Evolutionary conservation across 2,888 invertebrate species (phyloP).

Genomic region (Zaprionus obscuricornis): DNA sequence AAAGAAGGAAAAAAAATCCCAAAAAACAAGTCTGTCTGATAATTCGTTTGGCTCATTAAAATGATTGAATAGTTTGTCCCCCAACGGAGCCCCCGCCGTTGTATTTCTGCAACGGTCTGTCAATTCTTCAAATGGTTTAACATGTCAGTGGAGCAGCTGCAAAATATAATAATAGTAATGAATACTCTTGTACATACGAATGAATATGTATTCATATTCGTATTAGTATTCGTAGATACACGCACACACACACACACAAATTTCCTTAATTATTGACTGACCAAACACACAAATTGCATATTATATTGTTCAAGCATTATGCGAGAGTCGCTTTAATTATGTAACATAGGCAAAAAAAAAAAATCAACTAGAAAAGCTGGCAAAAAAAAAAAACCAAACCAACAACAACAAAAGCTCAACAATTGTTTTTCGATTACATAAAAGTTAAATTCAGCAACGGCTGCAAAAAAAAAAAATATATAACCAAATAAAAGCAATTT

Average conservation of each 20-base stretch:
- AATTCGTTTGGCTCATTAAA: slow-evolving; percentile 51
- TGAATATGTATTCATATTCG: not conserved
- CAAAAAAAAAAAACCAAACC: slow-evolving; percentile 6
- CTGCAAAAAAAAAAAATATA: not conserved
- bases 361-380: slow-evolving; percentile 25
- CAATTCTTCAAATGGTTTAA: slow-evolving; percentile 48
- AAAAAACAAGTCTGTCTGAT: slow-evolving; percentile 28
- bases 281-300: slow-evolving; percentile 54
- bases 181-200: not conserved
- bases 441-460: not conserved
- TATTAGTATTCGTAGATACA: too few relatives aligned
- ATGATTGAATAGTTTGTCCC: slow-evolving; percentile 41
- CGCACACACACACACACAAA: slow-evolving; percentile 18
- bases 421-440: slow-evolving; percentile 29
- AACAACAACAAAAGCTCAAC: slow-evolving; percentile 6
- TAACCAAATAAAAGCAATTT: not conserved
- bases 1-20: not conserved
- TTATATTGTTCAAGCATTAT: slow-evolving; percentile 34
- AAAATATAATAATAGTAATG: slow-evolving; percentile 26
- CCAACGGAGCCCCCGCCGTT: not conserved
- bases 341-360: slow-evolving; percentile 37
- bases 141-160: slow-evolving; percentile 63
- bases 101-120: slow-evolving; percentile 31
- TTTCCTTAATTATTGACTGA: slow-evolving; percentile 65
- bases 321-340: slow-evolving; percentile 46